Evolutionary conservation across 2,888 invertebrate species (phyloP), one percentile per base, ranked within the genome.

Genomic region (Lithophane ornitopus): DNA sequence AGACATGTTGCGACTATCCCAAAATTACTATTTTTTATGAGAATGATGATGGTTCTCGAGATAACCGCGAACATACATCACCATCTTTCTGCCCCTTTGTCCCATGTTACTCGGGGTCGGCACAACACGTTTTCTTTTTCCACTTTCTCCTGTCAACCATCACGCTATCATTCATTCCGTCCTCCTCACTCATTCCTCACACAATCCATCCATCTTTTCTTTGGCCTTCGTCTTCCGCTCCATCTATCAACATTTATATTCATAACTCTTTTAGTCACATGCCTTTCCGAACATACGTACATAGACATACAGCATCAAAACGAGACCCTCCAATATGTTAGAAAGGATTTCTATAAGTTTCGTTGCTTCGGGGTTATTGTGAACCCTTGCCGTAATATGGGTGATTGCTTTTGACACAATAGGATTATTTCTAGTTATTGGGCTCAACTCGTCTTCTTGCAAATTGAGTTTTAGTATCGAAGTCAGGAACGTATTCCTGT

Each of bases 361-460:
- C 34, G 39, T 67, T 49, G 65, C 52, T 54, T 65, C 34, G 28
- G 52, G 44, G 26, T 58, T 71, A 73, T 82, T 46, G 65, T 26
- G n/a, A 66, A 44, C 56, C 26, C 56, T 49, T 68, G 2, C 62
- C 28, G 16, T 58, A 58, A 54, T 65, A 71, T 46, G n/a, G 62
- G 26, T n/a, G 59, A 82, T 81, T 82, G 54, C 34, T 52, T 76
- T 65, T 34, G 54, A 65, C 63, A 65, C 68, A 81, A 82, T 52
- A 68, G 80, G 67, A 59, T 68, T 81, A 81, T 67, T 52, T 76
- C 19, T 58, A 58, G 52, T 26, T n/a, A 66, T 63, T 22, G 34
- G 49, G 26, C 6, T 80, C 22, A 58, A 8, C 16, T 44, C 22
- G n/a, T 22, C 11, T 78, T 34, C 16, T 44, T 26, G 63, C 11